Evolutionary conservation across 2,888 invertebrate genomes (phyloP).

Genomic region (Tinea semifulvella): DNA sequence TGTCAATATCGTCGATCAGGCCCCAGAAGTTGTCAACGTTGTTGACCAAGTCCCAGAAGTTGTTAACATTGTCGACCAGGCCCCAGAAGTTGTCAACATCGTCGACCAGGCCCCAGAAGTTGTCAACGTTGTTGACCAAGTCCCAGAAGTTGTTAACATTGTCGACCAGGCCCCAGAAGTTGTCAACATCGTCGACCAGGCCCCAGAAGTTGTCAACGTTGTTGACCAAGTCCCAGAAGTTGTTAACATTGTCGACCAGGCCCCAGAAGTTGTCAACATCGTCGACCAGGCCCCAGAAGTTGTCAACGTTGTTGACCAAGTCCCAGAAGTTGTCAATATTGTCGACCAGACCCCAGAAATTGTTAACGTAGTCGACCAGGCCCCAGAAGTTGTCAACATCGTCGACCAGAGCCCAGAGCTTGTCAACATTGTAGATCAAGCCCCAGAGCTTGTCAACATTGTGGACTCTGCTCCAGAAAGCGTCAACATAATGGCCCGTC

Average conservation of each 20-base stretch:
- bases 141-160: constrained; percentile 21
- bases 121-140: constrained; percentile 8
- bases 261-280: background rate
- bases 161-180: constrained; percentile 17
- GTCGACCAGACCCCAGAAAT: background rate
- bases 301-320: constrained; percentile 1
- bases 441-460: constrained; percentile 21
- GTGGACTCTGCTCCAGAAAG: constrained; percentile 17
- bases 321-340: background rate
- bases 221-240: background rate
- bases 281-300: background rate
- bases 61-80: background rate
- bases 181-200: background rate
- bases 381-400: constrained; percentile 22
- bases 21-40: background rate
- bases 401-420: background rate
- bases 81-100: constrained; percentile 22
- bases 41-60: background rate
- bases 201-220: background rate
- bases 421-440: constrained; percentile 5
- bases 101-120: background rate
- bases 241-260: background rate
- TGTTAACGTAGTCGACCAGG: too few relatives aligned
- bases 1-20: background rate
- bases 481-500: background rate